These are phyloP conservation scores for Leptura quadrifasciata DNA, from an alignment of 2,888 invertebrate species.

Conservation along the genomic window DNA sequence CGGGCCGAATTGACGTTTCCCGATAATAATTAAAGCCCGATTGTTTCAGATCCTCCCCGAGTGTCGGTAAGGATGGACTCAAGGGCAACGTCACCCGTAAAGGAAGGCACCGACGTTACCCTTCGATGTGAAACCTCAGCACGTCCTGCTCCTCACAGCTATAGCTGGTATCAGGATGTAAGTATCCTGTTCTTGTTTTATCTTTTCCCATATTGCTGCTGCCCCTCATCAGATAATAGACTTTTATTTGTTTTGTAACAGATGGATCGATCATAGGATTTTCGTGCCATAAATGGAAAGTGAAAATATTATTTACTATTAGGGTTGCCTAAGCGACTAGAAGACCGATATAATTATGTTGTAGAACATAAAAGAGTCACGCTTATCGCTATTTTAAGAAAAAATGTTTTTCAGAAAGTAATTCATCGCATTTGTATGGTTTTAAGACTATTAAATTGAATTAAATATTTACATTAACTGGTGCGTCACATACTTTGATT, in stretches of 20 bases:
- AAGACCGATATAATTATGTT: too few species aligned
- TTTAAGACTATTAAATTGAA: too few species aligned
- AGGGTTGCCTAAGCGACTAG: not conserved
- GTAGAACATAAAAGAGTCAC: too few species aligned
- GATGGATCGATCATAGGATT: constrained; percentile 29
- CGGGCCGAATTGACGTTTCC: not conserved
- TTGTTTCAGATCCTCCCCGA: constrained; percentile 85
- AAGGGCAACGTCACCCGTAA: constrained; percentile 75
- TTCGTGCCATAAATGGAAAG: constrained; percentile 19
- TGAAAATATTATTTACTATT: not conserved
- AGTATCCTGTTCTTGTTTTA: constrained; percentile 70
- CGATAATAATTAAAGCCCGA: constrained; percentile 38
- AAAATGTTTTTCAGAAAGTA: too few species aligned
- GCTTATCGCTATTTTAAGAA: too few species aligned
- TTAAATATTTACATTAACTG: too few species aligned
- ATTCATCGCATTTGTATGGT: too few species aligned
- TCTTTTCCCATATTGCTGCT: constrained; percentile 32
- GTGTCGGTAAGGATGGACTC: constrained; percentile 81
- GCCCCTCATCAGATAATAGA: constrained; percentile 36
- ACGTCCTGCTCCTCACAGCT: constrained; percentile 83
- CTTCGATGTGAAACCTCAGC: constrained; percentile 87
- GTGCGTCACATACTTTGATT: too few species aligned
- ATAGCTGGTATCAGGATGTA: constrained; percentile 89
- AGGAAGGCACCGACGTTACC: constrained; percentile 86
- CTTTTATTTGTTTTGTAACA: constrained; percentile 38